phyloP scores from a whole-genome alignment of 2,888 invertebrate genomes.

The Orthosia incerta region DNA sequence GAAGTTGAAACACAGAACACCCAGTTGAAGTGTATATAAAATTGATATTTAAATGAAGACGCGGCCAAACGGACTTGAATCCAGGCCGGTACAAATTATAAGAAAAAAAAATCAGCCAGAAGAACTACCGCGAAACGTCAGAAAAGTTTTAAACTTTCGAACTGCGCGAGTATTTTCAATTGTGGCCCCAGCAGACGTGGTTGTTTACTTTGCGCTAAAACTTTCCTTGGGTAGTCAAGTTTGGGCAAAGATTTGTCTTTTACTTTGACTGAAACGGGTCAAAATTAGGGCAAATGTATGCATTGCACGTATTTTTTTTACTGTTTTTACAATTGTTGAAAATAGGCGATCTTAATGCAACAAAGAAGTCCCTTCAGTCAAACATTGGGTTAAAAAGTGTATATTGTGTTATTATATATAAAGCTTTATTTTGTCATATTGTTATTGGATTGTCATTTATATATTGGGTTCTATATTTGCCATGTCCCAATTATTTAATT shows the following conservation, averaged over 20 bases:
- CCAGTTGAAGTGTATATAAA: too few relatives aligned
- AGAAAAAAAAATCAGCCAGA: too few relatives aligned
- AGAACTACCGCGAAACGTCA: conserved; percentile 26
- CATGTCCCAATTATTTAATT: conserved; percentile 3
- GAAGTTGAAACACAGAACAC: too few relatives aligned
- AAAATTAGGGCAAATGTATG: background rate
- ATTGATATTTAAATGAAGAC: too few relatives aligned
- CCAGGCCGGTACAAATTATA: too few relatives aligned
- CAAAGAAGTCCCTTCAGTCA: too few relatives aligned
- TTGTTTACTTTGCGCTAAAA: conserved; percentile 31
- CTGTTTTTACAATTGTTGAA: too few relatives aligned
- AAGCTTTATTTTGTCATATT: background rate
- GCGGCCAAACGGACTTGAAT: too few relatives aligned
- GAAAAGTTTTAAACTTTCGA: conserved; percentile 50
- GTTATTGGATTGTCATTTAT: background rate
- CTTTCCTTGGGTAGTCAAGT: conserved; percentile 40
- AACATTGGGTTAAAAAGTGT: too few relatives aligned
- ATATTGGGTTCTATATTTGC: background rate
- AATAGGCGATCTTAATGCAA: too few relatives aligned
- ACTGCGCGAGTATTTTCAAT: conserved; percentile 43
- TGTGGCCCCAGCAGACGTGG: conserved; percentile 28
- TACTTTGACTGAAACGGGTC: background rate
- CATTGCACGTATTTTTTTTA: background rate
- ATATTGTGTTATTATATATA: background rate
- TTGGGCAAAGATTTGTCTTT: conserved; percentile 37